These are phyloP conservation scores for Athalia cordata DNA, from an alignment of 2,888 invertebrate genomes.

Conservation along the genomic window DNA sequence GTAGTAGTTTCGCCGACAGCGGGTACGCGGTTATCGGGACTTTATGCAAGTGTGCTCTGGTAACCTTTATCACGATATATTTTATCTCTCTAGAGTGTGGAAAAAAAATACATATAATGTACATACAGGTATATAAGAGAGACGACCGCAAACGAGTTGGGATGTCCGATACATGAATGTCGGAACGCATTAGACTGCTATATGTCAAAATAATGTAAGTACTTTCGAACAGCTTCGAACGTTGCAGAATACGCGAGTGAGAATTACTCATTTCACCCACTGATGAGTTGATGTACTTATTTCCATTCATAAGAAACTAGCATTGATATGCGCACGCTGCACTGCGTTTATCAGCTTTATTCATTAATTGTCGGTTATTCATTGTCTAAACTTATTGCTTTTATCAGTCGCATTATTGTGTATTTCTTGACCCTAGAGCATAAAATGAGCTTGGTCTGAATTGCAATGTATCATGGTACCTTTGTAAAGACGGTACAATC, in stretches of 20 bases:
- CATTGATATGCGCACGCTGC: too few species aligned
- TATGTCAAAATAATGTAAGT: slow-evolving; percentile 20
- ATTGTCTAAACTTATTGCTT: slow-evolving; percentile 10
- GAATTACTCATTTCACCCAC: too few species aligned
- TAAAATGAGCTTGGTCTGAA: slow-evolving; percentile 23
- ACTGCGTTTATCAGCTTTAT: too few species aligned
- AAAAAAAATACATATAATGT: background rate
- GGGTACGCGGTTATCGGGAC: slow-evolving; percentile 14
- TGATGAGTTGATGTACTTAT: too few species aligned
- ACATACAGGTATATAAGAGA: background rate
- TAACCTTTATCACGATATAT: slow-evolving; percentile 7
- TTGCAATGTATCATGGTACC: slow-evolving; percentile 17
- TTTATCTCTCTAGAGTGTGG: background rate
- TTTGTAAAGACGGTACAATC: slow-evolving; percentile 17
- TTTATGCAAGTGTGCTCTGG: slow-evolving; percentile 6
- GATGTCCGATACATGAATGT: background rate
- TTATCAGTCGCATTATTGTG: slow-evolving; percentile 16
- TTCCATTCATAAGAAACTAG: too few species aligned
- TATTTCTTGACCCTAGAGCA: slow-evolving; percentile 5
- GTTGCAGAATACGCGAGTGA: background rate
- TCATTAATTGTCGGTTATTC: background rate
- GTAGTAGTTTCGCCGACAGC: slow-evolving; percentile 10
- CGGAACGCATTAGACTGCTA: slow-evolving; percentile 8
- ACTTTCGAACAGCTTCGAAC: background rate
- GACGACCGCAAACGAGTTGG: background rate